Conservation (phyloP, 64 coral and sea anemone species). For the Pachyseris speciosa region DNA sequence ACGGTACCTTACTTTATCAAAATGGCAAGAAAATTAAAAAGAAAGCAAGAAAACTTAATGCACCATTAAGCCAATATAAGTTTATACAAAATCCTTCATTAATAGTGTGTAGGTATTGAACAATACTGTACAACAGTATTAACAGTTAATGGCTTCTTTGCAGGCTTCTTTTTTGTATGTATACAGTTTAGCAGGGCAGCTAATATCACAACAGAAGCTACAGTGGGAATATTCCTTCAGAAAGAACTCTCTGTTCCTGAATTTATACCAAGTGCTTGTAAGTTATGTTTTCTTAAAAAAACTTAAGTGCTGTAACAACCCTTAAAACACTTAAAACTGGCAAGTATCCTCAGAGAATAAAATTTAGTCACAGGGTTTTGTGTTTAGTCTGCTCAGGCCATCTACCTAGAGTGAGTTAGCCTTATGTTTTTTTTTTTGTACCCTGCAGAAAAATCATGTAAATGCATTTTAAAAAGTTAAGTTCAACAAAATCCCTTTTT, state of each 20-base stretch:
- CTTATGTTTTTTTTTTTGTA: too few species aligned
- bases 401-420: too few species aligned
- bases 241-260: constrained; percentile 1
- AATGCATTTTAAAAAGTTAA: too few species aligned
- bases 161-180: constrained; percentile 15
- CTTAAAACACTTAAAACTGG: too few species aligned
- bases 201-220: constrained; percentile 32
- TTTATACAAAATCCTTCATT: neutral
- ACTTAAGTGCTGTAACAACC: too few species aligned
- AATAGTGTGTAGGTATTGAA: too few species aligned
- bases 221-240: constrained; percentile 30
- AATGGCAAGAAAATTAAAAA: neutral
- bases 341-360: too few species aligned
- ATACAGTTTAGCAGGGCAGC: neutral
- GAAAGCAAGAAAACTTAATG: neutral
- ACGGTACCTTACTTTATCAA: too few species aligned
- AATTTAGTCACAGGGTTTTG: too few species aligned
- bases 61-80: neutral
- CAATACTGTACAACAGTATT: neutral
- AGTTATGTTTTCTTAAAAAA: constrained; percentile 1
- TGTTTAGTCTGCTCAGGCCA: too few species aligned
- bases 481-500: too few species aligned
- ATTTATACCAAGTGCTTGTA: constrained; percentile 28
- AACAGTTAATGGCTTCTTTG: constrained; percentile 1
- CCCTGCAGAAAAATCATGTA: too few species aligned